Evolutionary conservation across 2,797 vertebrate species (phyloP), one percentile per base, ranked within the genome.

Genomic region (Acipenser oxyrinchus): DNA sequence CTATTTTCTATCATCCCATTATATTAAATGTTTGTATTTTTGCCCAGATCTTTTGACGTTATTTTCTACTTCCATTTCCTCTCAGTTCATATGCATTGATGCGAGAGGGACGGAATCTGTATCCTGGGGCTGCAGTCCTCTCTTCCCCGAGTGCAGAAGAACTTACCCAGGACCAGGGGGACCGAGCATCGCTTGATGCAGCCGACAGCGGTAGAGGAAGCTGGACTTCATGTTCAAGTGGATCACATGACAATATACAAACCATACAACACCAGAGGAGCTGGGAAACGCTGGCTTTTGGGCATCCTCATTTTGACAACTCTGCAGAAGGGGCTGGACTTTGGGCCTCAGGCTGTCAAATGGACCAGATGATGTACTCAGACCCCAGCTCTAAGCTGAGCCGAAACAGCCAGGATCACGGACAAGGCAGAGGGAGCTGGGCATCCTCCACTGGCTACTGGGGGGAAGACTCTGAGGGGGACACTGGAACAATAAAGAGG

Each of bases 191-290:
- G 0, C 89, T 99, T 0, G 97, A 97, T 7, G 96, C 97, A 1
- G 96, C 96, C 0, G 97, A 99, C 87, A 99, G 96, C 1, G 97
- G 97, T 63, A 93, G 96, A 0, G 96, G 97, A 65, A 99, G 96
- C 87, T 99, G 97, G 97, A 99, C 97, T 0, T 99, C 96, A 12
- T 99, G 97, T 75, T 99, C 97, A 0, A 99, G 96, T 0, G 96
- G 95, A 10, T 99, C 97, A 64, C 96, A 99, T 0, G 97, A 99
- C 74, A 99, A 97, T 80, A 98, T 99, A 76, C 97, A 99, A 85
- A 98, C 93, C 64, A 98, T 99, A 77, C 96, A 94, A 83, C 96
- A 98, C 84, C 95, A 96, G 63, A 90, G 95, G 10, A 95, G 94
- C 86, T 99, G 97, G 97, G 97, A 99, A 77, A 94, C 94, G 0